Base-by-base conservation (phyloP, 2,888 invertebrate genomes). In the Drosophila austrosaltans region DNA sequence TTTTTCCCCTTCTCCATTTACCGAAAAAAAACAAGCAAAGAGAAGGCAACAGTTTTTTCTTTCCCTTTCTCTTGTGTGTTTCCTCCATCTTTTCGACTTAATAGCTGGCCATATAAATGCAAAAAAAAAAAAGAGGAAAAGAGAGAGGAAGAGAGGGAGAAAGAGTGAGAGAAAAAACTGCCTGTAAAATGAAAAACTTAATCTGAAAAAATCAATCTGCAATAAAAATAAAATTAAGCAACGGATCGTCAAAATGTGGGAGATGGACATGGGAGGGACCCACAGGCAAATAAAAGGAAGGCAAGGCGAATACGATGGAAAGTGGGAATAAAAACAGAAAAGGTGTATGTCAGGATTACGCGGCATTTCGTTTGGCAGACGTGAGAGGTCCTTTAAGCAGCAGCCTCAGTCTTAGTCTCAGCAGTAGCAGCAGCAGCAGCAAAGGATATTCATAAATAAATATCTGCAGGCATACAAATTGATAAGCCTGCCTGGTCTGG, bases 221-320 rank as follows among this genome's bases (percentile, higher is more conserved):
- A 88, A 86, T 86, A 88, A 88, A 84, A 86, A 77, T 82, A 77
- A 87, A 84, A 88, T 84, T 87, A 87, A 87, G 78, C 80, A 70
- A 81, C 56, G 72, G 60, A 73, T 75, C 66, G 61, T 66, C 69
- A 63, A 77, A 82, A 74, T 74, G 70, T 61, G 69, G 72, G 68
- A 69, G 72, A 53, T 60, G 67, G 66, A 69, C 63, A 56, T 61
- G 58, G 32, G 40, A 36, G 8, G 36, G 36, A 36, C 36, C 36
- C 36, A 8, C 12, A 40, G 42, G 25, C 48, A 25, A 22, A 22
- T n/a, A 53, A 58, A 54, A 62, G 63, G 56, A 63, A 63, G 62
- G 59, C 64, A 60, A 32, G 44, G 20, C 53, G 16, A 36, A 12
- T 16, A 30, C 20, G 32, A 56, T 20, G 2, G 32, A 20, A 10